Base-by-base conservation (phyloP, 2,888 invertebrate genomes). In the Drosophila birchii region DNA sequence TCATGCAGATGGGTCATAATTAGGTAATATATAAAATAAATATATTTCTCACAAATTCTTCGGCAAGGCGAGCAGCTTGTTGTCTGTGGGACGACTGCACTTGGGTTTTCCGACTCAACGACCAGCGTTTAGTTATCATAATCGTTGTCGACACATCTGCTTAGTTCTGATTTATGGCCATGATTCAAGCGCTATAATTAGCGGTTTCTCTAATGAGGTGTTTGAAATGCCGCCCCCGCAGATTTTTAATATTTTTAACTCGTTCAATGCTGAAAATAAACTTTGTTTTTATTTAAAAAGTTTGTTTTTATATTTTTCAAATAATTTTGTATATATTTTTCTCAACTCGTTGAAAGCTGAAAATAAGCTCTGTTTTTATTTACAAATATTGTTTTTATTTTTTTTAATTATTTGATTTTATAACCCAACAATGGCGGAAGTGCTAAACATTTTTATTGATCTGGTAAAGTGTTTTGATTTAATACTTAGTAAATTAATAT, bases 1-100 rank as follows among this genome's bases (percentile, higher is more conserved):
- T 60, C 73, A 81, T 82, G 72, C 77, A 87, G 82, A 85, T 84
- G 78, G 84, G 80, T 75, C 88, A 87, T 80, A 82, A 82, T 85
- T 87, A 85, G 72, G 72, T 69, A 69, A 81, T 75, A 78, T 73
- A 79, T 75, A 53, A 76, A 72, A 78, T 75, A 79, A 54, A 87
- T 70, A 70, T 73, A 51, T 79, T 63, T 80, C 60, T 61, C 54
- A 71, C 53, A 85, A 81, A 85, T 85, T 85, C 82, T 80, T 78
- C 78, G 55, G 64, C 84, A 87, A 87, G 88, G 84, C 84, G 80
- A 85, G 23, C 38, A 73, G 74, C 78, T 76, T 71, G 88, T 85
- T 81, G 77, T 80, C 76, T 81, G 82, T 87, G 87, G 88, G 78
- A 84, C 88, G 80, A 73, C 45, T 74, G 58, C 70, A 64, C 51